Evolutionary conservation across 23 tunicate species (phyloP), one percentile per base, ranked within the genome.

Genomic region (Botrylloides violaceus): DNA sequence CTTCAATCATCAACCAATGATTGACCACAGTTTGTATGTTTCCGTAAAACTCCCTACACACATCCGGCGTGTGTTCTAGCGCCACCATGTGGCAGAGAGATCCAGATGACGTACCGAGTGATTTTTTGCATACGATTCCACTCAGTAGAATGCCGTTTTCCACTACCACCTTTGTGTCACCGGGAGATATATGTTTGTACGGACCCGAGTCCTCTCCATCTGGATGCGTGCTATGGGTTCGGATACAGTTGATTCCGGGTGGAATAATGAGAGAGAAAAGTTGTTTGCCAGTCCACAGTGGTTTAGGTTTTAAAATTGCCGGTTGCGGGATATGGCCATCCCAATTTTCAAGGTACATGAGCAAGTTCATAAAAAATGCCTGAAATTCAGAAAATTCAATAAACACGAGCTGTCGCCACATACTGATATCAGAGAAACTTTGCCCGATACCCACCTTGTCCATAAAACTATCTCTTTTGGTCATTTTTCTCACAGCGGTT

Each of bases 261-360:
- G 99, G 99, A 35, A 95, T 73, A 71, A 95, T 95, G 43, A 95
- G 74, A 5, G 95, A 78, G 55, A 95, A 95, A 43, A 95, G 49
- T 58, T 95, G 99, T 76, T 95, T 95, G n/a, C 99, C 99, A 2
- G 99, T 86, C 99, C 99, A 95, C 76, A 95, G 74, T 33, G 99
- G 99, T 78, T 89, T 89, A 0, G 99, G 99, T 65, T 95, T 95
- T 35, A 95, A 82, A 18, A 95, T 83, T 6, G 96, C 96, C 12
- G 99, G 99, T 57, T 87, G 95, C 21, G 99, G 99, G 36, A 95
- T 76, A 61, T 49, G 65, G 20, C 99, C 99, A 58, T 95, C 96
- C 99, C 99, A 95, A 58, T 87, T 79, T 72, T 73, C 72, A 24
- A 87, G 50, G 68, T 72, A 87, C 90, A 95, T 90, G 5, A 95